Evolutionary conservation across 2,888 invertebrate genomes (phyloP).

Genomic region (Drosophila lacicola): DNA sequence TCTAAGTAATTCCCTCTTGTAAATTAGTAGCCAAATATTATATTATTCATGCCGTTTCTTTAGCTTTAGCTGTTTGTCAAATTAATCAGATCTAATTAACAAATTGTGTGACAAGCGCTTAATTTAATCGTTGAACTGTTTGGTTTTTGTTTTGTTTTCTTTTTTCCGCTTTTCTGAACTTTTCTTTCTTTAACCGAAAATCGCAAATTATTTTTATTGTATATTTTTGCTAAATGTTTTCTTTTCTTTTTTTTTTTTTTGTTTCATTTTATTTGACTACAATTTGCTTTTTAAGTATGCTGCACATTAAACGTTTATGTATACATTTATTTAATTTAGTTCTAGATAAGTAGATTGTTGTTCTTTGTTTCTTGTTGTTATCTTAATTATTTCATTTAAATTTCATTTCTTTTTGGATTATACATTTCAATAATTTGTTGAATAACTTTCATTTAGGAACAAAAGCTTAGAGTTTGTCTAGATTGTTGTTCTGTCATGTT

Average conservation of each 20-base stretch:
- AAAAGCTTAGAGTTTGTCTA: constrained; percentile 59
- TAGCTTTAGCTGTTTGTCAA: constrained; percentile 25
- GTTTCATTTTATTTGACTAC: constrained; percentile 43
- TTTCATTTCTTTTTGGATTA: constrained; percentile 49
- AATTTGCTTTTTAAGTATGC: constrained; percentile 43
- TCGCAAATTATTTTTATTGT: constrained; percentile 57
- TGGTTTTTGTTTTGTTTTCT: constrained; percentile 38
- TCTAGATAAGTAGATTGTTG: constrained; percentile 52
- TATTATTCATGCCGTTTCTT: constrained; percentile 63
- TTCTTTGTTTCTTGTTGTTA: constrained; percentile 21
- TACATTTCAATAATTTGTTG: constrained; percentile 55
- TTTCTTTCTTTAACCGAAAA: constrained; percentile 31
- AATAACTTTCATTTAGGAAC: constrained; percentile 62
- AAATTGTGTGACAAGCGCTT: constrained; percentile 70
- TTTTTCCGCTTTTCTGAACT: constrained; percentile 5
- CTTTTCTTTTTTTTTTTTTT: not conserved
- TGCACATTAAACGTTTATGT: constrained; percentile 59
- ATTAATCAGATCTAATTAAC: constrained; percentile 53
- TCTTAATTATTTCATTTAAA: constrained; percentile 3
- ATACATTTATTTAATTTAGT: constrained; percentile 59
- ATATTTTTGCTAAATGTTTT: constrained; percentile 66
- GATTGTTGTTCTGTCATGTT: constrained; percentile 24
- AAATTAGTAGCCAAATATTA: constrained; percentile 54
- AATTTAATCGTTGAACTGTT: constrained; percentile 78
- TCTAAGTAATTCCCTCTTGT: constrained; percentile 43